A percentile compares a stretch with the other conserved stretches of the same genome.
phyloP scores from a whole-genome alignment of 2,888 invertebrate species.

The Eulithis testata region DNA sequence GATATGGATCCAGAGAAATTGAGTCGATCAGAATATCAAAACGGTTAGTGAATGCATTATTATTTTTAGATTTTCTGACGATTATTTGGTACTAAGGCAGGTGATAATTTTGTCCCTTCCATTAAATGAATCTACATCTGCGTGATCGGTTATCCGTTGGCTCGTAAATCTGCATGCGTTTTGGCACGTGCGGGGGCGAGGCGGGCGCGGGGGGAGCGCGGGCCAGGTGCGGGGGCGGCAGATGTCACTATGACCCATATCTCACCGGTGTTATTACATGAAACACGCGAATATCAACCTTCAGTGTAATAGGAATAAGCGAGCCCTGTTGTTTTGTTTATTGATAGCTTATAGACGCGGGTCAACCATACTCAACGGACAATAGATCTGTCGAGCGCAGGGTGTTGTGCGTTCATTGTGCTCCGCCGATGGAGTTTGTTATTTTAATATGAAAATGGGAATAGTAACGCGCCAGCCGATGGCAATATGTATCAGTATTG shows the following conservation, averaged over 20 bases:
- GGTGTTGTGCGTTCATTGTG: constrained; percentile 19
- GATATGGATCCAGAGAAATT: background rate
- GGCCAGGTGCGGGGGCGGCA: constrained; percentile 78
- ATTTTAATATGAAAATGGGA: constrained; percentile 4
- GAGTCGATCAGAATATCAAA: background rate
- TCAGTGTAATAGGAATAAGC: constrained; percentile 5
- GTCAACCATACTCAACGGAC: constrained; percentile 36
- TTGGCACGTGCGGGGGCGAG: constrained; percentile 39
- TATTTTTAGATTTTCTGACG: no score
- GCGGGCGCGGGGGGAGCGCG: constrained; percentile 29
- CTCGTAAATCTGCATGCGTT: constrained; percentile 72
- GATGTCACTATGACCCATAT: constrained; percentile 72
- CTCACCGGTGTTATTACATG: constrained; percentile 37
- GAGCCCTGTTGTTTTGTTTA: constrained; percentile 23
- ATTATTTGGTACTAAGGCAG: background rate
- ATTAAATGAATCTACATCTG: constrained; percentile 35
- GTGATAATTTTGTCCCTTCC: constrained; percentile 10
- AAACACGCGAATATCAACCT: constrained; percentile 17
- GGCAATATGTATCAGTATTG: no score
- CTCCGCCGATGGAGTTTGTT: constrained; percentile 10
- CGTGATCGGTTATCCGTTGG: constrained; percentile 27
- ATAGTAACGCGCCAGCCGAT: background rate
- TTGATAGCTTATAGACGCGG: constrained; percentile 22
- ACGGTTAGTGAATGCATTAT: background rate
- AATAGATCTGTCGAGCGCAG: constrained; percentile 27